Percentiles rank a stretch among this genome's conserved stretches.
These are phyloP conservation scores for Autographa gamma DNA, from an alignment of 2,888 invertebrate species.

Conservation along the genomic window DNA sequence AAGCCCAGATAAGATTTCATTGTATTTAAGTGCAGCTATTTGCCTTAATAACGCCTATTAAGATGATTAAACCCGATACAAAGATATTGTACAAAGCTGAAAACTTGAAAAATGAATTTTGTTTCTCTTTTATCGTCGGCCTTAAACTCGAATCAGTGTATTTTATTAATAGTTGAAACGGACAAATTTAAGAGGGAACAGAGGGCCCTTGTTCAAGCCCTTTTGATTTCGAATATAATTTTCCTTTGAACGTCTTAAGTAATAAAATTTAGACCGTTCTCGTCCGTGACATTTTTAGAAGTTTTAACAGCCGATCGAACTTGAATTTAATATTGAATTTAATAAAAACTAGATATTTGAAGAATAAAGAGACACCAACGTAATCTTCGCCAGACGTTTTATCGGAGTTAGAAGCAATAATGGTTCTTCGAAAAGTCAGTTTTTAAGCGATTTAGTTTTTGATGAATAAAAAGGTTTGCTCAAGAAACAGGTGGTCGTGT, in stretches of 20 bases:
- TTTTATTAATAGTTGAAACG: constrained; percentile 52
- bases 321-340: constrained; percentile 59
- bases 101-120: constrained; percentile 43
- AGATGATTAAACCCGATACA: constrained; percentile 37
- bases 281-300: constrained; percentile 39
- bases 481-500: constrained; percentile 37
- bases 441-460: constrained; percentile 43
- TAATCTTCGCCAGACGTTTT: constrained; percentile 63
- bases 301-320: constrained; percentile 60
- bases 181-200: constrained; percentile 39
- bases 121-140: constrained; percentile 15
- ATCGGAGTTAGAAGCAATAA: constrained; percentile 71
- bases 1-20: constrained; percentile 32
- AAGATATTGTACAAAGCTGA: constrained; percentile 28
- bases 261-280: constrained; percentile 41
- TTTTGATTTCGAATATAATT: constrained; percentile 52
- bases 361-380: constrained; percentile 68
- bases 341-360: constrained; percentile 59
- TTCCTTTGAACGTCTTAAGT: constrained; percentile 45
- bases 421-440: constrained; percentile 55
- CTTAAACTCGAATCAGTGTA: constrained; percentile 43
- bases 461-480: constrained; percentile 37
- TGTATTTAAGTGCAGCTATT: constrained; percentile 42
- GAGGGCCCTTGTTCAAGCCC: constrained; percentile 38
- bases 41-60: constrained; percentile 28